A percentile compares a stretch with the other conserved stretches of the same genome.
These are phyloP conservation scores for Hydra vulgaris DNA, from an alignment of 30 jellyfish, hydroid and myxozoan genomes.

Conservation along the genomic window DNA sequence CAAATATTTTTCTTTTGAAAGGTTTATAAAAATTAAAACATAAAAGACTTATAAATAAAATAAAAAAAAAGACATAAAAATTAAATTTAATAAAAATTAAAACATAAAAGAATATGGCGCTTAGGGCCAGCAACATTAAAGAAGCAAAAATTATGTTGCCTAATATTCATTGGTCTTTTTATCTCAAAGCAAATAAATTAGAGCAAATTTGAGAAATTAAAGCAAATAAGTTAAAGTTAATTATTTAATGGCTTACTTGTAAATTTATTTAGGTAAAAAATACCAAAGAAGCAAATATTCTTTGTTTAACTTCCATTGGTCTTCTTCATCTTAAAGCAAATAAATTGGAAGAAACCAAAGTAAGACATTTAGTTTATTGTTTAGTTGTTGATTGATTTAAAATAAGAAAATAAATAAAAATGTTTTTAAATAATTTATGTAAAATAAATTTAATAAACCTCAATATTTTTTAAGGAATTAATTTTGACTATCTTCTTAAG, in stretches of 20 bases:
- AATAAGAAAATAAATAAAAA: too few species aligned
- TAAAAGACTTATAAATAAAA: too few species aligned
- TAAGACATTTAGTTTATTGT: constrained; percentile 12
- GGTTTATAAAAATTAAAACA: too few species aligned
- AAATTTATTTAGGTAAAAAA: constrained; percentile 63
- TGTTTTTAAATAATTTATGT: not conserved
- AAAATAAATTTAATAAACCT: not conserved
- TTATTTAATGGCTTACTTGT: too few species aligned
- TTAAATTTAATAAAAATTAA: too few species aligned
- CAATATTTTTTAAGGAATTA: too few species aligned
- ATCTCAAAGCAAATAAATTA: constrained; percentile 39
- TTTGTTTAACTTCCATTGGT: constrained; percentile 75
- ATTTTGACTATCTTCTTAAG: too few species aligned
- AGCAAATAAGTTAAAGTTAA: too few species aligned
- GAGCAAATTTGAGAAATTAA: constrained; percentile 65
- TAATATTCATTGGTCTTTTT: constrained; percentile 49
- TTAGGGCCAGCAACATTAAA: constrained; percentile 38
- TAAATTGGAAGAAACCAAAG: constrained; percentile 67
- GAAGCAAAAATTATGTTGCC: constrained; percentile 49
- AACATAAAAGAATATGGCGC: too few species aligned
- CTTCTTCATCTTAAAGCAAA: constrained; percentile 46
- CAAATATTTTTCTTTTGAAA: too few species aligned
- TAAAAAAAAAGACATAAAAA: too few species aligned
- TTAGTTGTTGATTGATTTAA: not conserved
- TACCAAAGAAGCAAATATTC: constrained; percentile 39